Evolutionary conservation across 1,140 invertebrate species (phyloP).

Genomic region (Bombyx mori): ASM3026992v2 NC_085116.1:9174001-9174500

Average conservation of each 20-base stretch:
- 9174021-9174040: not conserved
- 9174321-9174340: constrained; percentile 75
- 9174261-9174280: constrained; percentile 2
- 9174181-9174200: constrained; percentile 74
- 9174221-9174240: constrained; percentile 71
- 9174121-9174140: constrained; percentile 42
- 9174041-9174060: not conserved
- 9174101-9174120: not conserved
- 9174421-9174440: constrained; percentile 74
- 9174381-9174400: constrained; percentile 81
- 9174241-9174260: constrained; percentile 57
- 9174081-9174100: too few relatives aligned
- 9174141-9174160: constrained; percentile 53
- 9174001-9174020: not conserved
- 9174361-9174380: constrained; percentile 78
- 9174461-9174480: constrained; percentile 75
- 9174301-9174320: not conserved
- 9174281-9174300: not conserved
- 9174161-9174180: constrained; percentile 60
- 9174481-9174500: constrained; percentile 66
- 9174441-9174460: constrained; percentile 73
- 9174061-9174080: not conserved
- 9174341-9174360: constrained; percentile 65
- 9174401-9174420: constrained; percentile 73
- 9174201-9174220: constrained; percentile 73